These are phyloP conservation scores for Rhinoptilus africanus DNA, from an alignment of 2,113 vertebrate genomes.

Conservation along the genomic window DNA sequence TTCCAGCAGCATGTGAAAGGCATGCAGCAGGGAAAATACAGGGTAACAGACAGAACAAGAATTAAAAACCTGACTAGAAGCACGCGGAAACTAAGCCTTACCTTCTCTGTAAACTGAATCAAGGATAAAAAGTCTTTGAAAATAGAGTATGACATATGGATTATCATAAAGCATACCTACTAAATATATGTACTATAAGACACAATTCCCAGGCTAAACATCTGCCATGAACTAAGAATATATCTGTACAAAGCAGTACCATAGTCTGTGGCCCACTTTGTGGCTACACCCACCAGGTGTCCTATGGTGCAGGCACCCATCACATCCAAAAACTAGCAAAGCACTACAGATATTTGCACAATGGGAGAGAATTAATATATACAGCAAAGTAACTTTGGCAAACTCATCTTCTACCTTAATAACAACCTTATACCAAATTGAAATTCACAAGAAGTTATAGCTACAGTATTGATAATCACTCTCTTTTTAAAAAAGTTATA, in stretches of 20 bases:
- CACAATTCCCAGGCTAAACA: neutral
- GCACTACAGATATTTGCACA: neutral
- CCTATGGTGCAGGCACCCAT: neutral
- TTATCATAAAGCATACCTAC: neutral
- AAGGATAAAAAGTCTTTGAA: neutral
- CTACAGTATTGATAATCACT: neutral
- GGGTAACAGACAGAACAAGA: neutral
- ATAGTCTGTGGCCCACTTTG: neutral
- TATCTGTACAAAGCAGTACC: neutral
- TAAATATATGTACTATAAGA: neutral
- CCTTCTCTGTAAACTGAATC: neutral
- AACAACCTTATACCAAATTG: neutral
- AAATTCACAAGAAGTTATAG: neutral
- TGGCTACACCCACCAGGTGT: neutral
- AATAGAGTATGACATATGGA: neutral
- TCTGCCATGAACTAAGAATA: neutral
- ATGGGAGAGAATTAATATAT: neutral
- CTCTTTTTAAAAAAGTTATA: neutral
- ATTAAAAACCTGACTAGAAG: neutral
- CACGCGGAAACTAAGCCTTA: neutral
- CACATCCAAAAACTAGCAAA: neutral
- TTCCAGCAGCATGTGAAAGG: neutral
- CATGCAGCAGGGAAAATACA: accelerated
- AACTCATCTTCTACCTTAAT: neutral
- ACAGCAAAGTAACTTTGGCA: neutral